These are phyloP conservation scores for Dromaius novaehollandiae DNA, from an alignment of 2,113 vertebrate species.

Conservation along the genomic window DNA sequence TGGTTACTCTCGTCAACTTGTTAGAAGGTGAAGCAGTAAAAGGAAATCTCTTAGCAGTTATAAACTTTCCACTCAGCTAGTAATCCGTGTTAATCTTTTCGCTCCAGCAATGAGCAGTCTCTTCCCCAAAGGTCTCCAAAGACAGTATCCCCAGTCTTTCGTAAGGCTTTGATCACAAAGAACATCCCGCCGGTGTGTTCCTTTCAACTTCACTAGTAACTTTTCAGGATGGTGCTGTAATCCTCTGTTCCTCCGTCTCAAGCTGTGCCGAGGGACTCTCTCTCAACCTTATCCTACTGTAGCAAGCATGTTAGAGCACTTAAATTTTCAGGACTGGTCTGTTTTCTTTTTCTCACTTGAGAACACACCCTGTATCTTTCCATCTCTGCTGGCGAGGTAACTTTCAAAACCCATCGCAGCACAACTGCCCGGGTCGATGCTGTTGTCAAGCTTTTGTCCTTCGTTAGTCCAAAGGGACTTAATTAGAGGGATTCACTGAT, in stretches of 20 bases:
- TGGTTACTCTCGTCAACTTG: neutral
- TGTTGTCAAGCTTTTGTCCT: too few species aligned
- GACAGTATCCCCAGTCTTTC: neutral
- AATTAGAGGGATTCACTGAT: neutral
- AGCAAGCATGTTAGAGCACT: rapidly evolving
- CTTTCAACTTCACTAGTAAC: neutral
- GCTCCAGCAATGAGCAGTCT: neutral
- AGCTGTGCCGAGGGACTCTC: neutral
- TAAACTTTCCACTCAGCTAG: neutral
- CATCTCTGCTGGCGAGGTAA: rapidly evolving
- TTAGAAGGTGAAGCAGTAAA: neutral
- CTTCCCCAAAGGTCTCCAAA: neutral
- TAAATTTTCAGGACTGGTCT: neutral
- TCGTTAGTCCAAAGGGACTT: too few species aligned
- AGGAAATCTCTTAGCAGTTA: neutral
- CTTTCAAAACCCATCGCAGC: neutral
- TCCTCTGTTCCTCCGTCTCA: neutral
- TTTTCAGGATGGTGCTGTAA: rapidly evolving
- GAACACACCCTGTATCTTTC: rapidly evolving
- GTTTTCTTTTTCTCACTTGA: rapidly evolving
- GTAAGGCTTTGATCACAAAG: neutral
- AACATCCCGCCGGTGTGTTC: neutral
- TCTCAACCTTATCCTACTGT: neutral
- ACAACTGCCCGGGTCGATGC: rapidly evolving
- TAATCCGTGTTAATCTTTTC: neutral